phyloP scores from a whole-genome alignment of 2,888 invertebrate species.

The Mechanitis messenoides region DNA sequence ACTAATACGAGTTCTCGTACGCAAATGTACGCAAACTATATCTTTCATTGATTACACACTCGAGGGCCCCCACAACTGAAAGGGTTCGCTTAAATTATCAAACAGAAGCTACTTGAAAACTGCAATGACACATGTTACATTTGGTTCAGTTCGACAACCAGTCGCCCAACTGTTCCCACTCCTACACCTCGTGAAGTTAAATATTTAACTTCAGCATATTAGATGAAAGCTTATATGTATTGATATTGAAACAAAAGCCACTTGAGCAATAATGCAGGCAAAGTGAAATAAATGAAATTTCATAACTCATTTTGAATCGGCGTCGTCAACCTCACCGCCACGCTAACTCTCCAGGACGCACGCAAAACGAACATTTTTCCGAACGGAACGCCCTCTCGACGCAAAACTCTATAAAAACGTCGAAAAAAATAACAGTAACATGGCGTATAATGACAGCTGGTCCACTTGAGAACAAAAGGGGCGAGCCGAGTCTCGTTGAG shows the following conservation, averaged over 20 bases:
- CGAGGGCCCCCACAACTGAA: constrained; percentile 45
- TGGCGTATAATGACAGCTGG: constrained; percentile 78
- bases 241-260: constrained; percentile 44
- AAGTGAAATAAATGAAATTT: constrained; percentile 51
- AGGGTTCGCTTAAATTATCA: constrained; percentile 65
- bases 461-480: constrained; percentile 78
- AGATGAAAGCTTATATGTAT: constrained; percentile 22
- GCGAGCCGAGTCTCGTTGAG: constrained; percentile 72
- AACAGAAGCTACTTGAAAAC: constrained; percentile 70
- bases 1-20: constrained; percentile 27
- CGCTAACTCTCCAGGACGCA: constrained; percentile 73
- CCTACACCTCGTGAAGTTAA: constrained; percentile 11
- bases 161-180: constrained; percentile 33
- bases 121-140: constrained; percentile 73
- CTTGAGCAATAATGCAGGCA: constrained; percentile 47
- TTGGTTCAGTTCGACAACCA: constrained; percentile 38
- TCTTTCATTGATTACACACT: constrained; percentile 56
- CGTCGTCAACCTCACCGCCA: constrained; percentile 66
- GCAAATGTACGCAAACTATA: constrained; percentile 53
- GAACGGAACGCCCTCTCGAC: constrained; percentile 71
- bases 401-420: constrained; percentile 75
- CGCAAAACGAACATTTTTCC: constrained; percentile 77
- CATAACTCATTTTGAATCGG: constrained; percentile 69
- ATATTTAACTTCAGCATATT: constrained; percentile 22
- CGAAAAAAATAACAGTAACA: constrained; percentile 76